These are phyloP conservation scores for Leptinotarsa tumamoca DNA, from an alignment of 2,888 invertebrate genomes.

Conservation along the genomic window DNA sequence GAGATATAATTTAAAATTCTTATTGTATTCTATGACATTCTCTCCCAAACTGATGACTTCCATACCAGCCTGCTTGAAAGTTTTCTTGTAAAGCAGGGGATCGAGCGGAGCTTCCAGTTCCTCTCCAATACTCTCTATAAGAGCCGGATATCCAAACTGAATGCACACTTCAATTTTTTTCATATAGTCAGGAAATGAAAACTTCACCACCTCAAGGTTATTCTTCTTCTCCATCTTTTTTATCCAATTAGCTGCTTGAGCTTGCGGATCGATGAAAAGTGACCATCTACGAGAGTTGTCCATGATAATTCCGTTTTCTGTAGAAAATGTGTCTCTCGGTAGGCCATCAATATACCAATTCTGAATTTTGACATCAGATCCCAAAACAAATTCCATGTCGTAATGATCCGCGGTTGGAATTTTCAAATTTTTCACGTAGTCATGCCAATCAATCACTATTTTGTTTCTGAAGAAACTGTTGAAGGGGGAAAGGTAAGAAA, in stretches of 20 bases:
- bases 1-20: constrained; percentile 82
- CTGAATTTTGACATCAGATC: constrained; percentile 88
- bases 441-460: constrained; percentile 79
- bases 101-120: constrained; percentile 83
- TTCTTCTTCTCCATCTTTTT: constrained; percentile 84
- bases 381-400: constrained; percentile 80
- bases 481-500: constrained; percentile 90
- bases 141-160: constrained; percentile 80
- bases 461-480: constrained; percentile 76
- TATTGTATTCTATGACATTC: constrained; percentile 81
- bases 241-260: constrained; percentile 88
- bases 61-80: constrained; percentile 79
- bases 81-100: constrained; percentile 80
- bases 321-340: constrained; percentile 84
- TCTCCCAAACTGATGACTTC: constrained; percentile 84
- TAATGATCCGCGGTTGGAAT: constrained; percentile 85
- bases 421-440: constrained; percentile 71
- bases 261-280: constrained; percentile 85
- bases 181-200: constrained; percentile 82
- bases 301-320: constrained; percentile 87
- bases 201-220: constrained; percentile 78
- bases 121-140: constrained; percentile 83
- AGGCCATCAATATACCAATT: constrained; percentile 87
- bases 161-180: constrained; percentile 80
- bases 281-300: constrained; percentile 84